phyloP scores from a whole-genome alignment of 2,888 invertebrate genomes.

The Callyntrura guangdongensis region DNA sequence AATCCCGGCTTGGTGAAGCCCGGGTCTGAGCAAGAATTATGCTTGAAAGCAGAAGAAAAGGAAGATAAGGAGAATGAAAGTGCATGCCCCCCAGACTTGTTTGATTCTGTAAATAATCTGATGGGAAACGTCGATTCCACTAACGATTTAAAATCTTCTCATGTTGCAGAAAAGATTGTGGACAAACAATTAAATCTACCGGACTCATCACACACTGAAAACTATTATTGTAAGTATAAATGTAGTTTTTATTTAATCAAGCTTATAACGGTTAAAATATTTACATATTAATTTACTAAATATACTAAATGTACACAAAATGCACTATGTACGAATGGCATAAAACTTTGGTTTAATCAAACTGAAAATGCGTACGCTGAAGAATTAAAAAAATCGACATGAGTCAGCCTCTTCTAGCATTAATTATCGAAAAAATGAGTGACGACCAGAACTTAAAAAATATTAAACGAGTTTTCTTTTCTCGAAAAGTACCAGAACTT shows the following conservation, averaged over 20 bases:
- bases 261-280: not conserved
- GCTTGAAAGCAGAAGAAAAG: slow-evolving; percentile 73
- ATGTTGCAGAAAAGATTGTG: slow-evolving; percentile 78
- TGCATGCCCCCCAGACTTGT: slow-evolving; percentile 77
- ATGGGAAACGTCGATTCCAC: slow-evolving; percentile 76
- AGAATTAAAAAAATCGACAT: too few relatives aligned
- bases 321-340: too few relatives aligned
- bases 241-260: not conserved
- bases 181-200: slow-evolving; percentile 74
- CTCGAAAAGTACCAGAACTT: too few relatives aligned
- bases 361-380: too few relatives aligned
- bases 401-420: too few relatives aligned
- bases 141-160: slow-evolving; percentile 77
- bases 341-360: too few relatives aligned
- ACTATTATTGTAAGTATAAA: slow-evolving; percentile 49
- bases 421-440: too few relatives aligned
- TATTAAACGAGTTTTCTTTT: too few relatives aligned
- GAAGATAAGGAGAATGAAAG: slow-evolving; percentile 81
- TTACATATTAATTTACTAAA: too few relatives aligned
- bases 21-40: slow-evolving; percentile 75
- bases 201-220: slow-evolving; percentile 34
- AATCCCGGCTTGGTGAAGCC: slow-evolving; percentile 66
- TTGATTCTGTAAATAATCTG: slow-evolving; percentile 72
- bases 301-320: too few relatives aligned
- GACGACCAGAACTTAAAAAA: too few relatives aligned